A percentile compares a stretch with the other conserved stretches of the same genome.
These are phyloP conservation scores for Sarcophaga subvicina DNA, from an alignment of 2,888 invertebrate species.

Conservation along the genomic window DNA sequence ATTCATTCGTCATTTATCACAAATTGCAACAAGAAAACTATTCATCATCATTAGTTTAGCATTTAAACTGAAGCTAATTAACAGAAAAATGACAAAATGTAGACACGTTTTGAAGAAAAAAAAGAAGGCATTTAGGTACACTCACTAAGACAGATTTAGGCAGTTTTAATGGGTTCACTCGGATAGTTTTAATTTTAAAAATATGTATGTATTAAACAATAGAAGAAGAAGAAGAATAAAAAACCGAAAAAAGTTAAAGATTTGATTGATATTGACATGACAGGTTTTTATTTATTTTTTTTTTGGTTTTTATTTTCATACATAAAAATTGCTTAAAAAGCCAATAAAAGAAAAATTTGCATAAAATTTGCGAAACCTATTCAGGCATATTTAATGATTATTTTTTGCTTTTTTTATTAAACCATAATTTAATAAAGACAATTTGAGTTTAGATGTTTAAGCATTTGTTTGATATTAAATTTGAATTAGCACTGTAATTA, in stretches of 20 bases:
- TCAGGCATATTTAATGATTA: no score
- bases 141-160: background rate
- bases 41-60: constrained; percentile 23
- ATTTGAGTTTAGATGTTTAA: no score
- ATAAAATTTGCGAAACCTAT: constrained; percentile 37
- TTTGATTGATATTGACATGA: constrained; percentile 15
- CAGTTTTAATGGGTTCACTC: background rate
- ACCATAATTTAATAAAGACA: no score
- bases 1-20: constrained; percentile 32
- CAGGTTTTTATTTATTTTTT: no score
- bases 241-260: background rate
- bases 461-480: no score
- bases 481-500: background rate
- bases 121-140: no score
- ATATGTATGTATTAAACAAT: constrained; percentile 14
- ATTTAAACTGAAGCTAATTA: constrained; percentile 28
- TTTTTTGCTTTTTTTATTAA: no score
- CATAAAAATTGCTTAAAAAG: no score
- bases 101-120: background rate
- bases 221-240: background rate
- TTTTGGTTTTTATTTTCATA: no score
- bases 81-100: constrained; percentile 16
- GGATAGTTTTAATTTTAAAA: no score
- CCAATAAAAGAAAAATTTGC: constrained; percentile 18
- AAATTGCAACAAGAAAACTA: background rate